phyloP scores from a whole-genome alignment of 2,797 vertebrate species.

The Taeniopygia guttata region DNA sequence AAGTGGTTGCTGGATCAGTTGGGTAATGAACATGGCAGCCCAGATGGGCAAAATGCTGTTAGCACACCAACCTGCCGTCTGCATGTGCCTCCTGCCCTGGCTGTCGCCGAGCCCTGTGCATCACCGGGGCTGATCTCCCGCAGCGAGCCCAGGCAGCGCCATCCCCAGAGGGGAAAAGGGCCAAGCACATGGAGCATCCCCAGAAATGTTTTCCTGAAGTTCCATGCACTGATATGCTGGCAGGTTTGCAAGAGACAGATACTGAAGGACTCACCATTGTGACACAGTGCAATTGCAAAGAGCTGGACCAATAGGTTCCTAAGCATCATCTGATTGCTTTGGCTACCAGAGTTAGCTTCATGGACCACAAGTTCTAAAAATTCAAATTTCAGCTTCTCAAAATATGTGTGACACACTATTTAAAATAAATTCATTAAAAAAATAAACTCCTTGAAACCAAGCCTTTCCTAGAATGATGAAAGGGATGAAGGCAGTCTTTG shows the following conservation, averaged over 20 bases:
- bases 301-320: not conserved
- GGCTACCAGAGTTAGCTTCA: not conserved
- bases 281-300: not conserved
- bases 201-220: constrained; percentile 18
- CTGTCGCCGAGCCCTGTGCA: not conserved
- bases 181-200: not conserved
- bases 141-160: not conserved
- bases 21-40: not conserved
- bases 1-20: not conserved
- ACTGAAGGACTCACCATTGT: not conserved
- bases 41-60: not conserved
- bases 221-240: not conserved
- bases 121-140: not conserved
- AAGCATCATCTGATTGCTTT: not conserved
- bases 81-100: rapidly evolving
- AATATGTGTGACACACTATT: not conserved
- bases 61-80: not conserved
- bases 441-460: not conserved
- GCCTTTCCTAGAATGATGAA: not conserved
- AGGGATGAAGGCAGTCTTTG: not conserved
- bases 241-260: constrained; percentile 4
- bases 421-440: not conserved
- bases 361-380: not conserved
- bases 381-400: not conserved
- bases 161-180: not conserved